Evolutionary conservation across 2,888 invertebrate species (phyloP), one percentile per base, ranked within the genome.

Genomic region (Diachrysia chrysitis): DNA sequence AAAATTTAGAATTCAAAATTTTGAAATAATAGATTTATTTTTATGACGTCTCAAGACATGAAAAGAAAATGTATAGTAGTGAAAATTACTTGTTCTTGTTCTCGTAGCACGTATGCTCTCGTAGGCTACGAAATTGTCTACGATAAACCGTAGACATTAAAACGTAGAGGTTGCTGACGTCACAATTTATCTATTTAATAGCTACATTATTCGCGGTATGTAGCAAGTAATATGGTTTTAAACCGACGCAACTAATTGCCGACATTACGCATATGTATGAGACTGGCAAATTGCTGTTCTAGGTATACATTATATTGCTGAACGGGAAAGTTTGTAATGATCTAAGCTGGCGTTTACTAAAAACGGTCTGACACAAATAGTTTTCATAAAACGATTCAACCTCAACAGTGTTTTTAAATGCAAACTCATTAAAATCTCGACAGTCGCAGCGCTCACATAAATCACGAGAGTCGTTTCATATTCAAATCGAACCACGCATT

Each of bases 221-320:
- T 69, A 73, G 60, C 69, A 56, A 69, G 78, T 79, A 79, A 82
- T 81, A 82, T 80, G 77, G 77, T 79, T 79, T 80, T 74, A 79
- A 77, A 76, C 67, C 66, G 74, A 76, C 65, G 53, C 69, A 48
- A 63, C 66, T 82, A 82, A 82, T 81, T 79, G 72, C 72, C 55
- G 55, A 63, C 66, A 68, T 81, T 79, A 69, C 63, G 62, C 66
- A 21, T 61, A 54, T 35, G 46, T 74, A 69, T 60, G 57, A 71
- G 53, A 62, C 66, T 71, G 58, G 64, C 51, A 61, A 76, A 71
- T 79, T 68, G 65, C 76, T 73, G 35, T 57, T 62, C 63, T 54
- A 60, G 23, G 54, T 25, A 72, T 67, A 66, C 58, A 64, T 66
- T 70, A 63, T 60, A 64, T 61, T 68, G 25, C 42, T 16, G 12